Evolutionary conservation across 2,888 invertebrate genomes (phyloP).

Genomic region (Leptopilina myrica): DNA sequence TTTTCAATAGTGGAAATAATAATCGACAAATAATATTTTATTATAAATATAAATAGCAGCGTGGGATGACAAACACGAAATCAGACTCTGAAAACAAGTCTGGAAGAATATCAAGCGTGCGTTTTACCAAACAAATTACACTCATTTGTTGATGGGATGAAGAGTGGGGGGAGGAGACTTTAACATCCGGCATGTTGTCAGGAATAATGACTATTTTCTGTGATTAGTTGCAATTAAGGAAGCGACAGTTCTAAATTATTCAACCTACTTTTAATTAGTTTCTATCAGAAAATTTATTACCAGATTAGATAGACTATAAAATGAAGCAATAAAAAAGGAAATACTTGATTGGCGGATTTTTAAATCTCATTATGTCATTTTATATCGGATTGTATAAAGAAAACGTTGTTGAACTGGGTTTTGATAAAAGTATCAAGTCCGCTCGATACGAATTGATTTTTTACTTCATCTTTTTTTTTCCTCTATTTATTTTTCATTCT

Average conservation of each 20-base stretch:
- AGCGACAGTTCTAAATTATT: neutral
- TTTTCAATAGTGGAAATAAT: no score
- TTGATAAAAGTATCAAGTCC: slow-evolving; percentile 23
- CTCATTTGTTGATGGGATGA: slow-evolving; percentile 6
- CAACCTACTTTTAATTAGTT: slow-evolving; percentile 2
- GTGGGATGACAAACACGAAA: slow-evolving; percentile 25
- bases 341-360: neutral
- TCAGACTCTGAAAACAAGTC: slow-evolving; percentile 11
- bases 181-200: slow-evolving; percentile 1
- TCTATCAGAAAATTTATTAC: neutral
- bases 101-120: neutral
- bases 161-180: no score
- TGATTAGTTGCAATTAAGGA: slow-evolving; percentile 18
- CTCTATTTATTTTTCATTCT: neutral
- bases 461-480: neutral
- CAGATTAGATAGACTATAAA: slow-evolving; percentile 18
- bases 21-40: no score
- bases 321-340: neutral
- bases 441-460: slow-evolving; percentile 40
- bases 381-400: slow-evolving; percentile 18
- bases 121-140: slow-evolving; percentile 2
- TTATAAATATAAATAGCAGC: neutral
- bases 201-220: slow-evolving; percentile 11
- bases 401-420: neutral
- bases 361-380: neutral